Evolutionary conservation across 2,797 vertebrate genomes (phyloP).

Genomic region (Amniataba percoides): DNA sequence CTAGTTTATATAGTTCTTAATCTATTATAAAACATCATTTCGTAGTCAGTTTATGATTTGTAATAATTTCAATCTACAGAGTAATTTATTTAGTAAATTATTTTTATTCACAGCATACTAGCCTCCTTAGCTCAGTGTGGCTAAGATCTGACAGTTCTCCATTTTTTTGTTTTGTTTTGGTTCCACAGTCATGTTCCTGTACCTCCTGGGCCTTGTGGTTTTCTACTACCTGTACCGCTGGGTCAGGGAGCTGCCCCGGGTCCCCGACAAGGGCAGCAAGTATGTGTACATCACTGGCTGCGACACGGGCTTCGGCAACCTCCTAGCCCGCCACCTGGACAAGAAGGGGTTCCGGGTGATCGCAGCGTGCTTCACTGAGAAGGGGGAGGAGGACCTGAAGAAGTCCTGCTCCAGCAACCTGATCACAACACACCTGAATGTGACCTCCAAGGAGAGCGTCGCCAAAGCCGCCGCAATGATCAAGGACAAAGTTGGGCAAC

Average conservation of each 20-base stretch:
- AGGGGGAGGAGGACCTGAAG: constrained; percentile 84
- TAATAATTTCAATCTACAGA: too few species aligned
- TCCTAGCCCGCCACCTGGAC: constrained; percentile 84
- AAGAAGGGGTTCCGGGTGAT: constrained; percentile 81
- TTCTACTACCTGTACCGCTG: constrained; percentile 82
- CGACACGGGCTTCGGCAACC: constrained; percentile 83
- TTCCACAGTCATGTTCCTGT: constrained; percentile 80
- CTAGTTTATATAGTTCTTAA: too few species aligned
- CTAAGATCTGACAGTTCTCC: not conserved
- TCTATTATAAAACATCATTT: too few species aligned
- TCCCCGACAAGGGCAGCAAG: constrained; percentile 78
- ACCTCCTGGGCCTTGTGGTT: constrained; percentile 72
- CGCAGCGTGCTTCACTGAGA: constrained; percentile 82
- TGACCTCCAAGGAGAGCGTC: constrained; percentile 78
- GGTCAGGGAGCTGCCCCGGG: constrained; percentile 77
- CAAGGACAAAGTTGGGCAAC: constrained; percentile 75
- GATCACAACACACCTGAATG: constrained; percentile 78
- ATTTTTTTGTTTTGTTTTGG: not conserved
- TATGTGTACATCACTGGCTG: constrained; percentile 87
- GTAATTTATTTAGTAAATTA: too few species aligned
- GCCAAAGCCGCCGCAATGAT: constrained; percentile 77
- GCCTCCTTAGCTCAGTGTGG: not conserved
- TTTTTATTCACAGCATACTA: not conserved
- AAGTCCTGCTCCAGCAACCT: constrained; percentile 81
- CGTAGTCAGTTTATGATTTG: too few species aligned